Evolutionary conservation across 2,888 invertebrate genomes (phyloP).

Genomic region (Cotesia congregata): DNA sequence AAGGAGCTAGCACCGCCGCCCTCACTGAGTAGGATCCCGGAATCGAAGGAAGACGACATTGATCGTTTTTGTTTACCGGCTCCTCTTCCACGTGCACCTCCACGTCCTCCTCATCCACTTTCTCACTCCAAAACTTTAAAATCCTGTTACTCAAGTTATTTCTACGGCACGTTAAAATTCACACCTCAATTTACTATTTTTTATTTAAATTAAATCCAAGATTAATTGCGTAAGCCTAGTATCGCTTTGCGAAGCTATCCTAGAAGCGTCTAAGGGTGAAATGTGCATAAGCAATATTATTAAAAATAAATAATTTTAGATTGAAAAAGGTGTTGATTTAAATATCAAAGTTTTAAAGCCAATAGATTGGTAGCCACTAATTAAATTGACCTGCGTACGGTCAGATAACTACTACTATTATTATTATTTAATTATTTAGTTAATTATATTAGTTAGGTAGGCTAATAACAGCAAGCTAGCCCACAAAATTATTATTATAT

Average conservation of each 20-base stretch:
- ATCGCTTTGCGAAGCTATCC: too few species aligned
- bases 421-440: neutral
- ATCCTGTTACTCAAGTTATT: neutral
- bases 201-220: neutral
- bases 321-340: neutral
- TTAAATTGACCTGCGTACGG: neutral
- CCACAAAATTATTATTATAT: too few species aligned
- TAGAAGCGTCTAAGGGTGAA: too few species aligned
- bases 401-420: neutral
- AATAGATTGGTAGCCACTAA: neutral
- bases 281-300: too few species aligned
- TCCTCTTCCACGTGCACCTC: constrained; percentile 18
- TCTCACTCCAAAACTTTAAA: neutral
- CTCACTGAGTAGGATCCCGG: constrained; percentile 53
- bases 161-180: neutral
- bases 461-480: too few species aligned
- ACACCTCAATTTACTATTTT: neutral
- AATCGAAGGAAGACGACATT: constrained; percentile 51
- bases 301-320: neutral
- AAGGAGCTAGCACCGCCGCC: constrained; percentile 50
- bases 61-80: constrained; percentile 41
- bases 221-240: neutral
- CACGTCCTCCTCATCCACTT: constrained; percentile 14
- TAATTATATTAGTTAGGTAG: too few species aligned
- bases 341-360: neutral